Percentiles rank a stretch among this genome's conserved stretches.
Evolutionary conservation across 2,113 vertebrate genomes (phyloP).

Genomic region (Pitta sordida): DNA sequence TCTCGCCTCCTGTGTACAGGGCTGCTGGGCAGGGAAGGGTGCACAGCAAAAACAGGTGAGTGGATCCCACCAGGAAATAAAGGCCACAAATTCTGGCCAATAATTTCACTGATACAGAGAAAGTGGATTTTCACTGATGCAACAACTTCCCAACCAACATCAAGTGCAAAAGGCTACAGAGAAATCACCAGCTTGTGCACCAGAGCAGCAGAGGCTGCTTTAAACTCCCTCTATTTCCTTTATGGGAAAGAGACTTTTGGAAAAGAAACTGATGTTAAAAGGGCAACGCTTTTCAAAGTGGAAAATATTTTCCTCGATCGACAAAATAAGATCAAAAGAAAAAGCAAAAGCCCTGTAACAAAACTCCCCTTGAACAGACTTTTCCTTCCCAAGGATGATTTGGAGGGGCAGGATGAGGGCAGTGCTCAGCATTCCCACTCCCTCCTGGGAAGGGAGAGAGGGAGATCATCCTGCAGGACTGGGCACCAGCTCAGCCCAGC

Average conservation of each 20-base stretch:
- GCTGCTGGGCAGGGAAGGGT: background rate
- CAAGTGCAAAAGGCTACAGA: background rate
- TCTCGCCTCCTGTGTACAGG: too few relatives aligned
- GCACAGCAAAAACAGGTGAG: background rate
- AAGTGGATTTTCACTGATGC: background rate
- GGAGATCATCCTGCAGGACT: too few relatives aligned
- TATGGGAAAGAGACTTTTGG: background rate
- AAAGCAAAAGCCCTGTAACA: background rate
- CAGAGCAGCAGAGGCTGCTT: background rate
- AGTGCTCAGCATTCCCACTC: background rate
- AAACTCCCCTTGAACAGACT: accelerated
- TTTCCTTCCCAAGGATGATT: background rate
- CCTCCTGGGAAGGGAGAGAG: background rate
- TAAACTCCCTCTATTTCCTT: background rate
- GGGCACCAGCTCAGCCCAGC: too few relatives aligned
- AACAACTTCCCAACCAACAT: background rate
- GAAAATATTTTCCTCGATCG: background rate
- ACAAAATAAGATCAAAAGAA: background rate
- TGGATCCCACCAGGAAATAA: background rate
- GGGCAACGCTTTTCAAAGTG: background rate
- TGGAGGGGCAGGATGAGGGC: background rate
- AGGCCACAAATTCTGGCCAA: background rate
- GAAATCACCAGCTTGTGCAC: background rate
- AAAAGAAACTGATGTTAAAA: background rate
- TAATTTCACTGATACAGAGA: accelerated